phyloP scores from a whole-genome alignment of 2,888 invertebrate genomes.

The Colletes collaris region DNA sequence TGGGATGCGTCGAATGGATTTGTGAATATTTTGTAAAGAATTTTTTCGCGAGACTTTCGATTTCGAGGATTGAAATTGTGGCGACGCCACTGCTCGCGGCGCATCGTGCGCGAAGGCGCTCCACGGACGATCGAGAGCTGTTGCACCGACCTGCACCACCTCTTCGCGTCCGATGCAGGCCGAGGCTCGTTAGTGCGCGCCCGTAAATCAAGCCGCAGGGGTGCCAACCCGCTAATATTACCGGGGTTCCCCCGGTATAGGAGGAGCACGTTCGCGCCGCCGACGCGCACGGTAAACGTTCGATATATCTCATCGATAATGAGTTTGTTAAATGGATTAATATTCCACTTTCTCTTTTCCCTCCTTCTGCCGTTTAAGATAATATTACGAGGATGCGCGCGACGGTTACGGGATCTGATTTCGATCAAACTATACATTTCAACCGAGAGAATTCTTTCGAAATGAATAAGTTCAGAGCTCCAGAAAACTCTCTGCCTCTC shows the following conservation, averaged over 20 bases:
- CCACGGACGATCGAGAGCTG: conserved; percentile 49
- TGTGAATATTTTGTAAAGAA: too few relatives aligned
- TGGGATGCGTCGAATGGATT: too few relatives aligned
- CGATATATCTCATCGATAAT: conserved; percentile 81
- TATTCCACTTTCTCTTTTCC: conserved; percentile 68
- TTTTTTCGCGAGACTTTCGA: too few relatives aligned
- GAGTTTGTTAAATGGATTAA: conserved; percentile 82
- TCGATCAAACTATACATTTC: too few relatives aligned
- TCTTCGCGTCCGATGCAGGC: conserved; percentile 57
- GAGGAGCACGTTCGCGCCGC: conserved; percentile 75
- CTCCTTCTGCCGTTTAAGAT: conserved; percentile 27
- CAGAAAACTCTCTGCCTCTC: too few relatives aligned
- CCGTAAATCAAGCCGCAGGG: conserved; percentile 82
- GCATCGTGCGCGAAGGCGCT: conserved; percentile 36
- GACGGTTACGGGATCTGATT: too few relatives aligned
- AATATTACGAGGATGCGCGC: background rate
- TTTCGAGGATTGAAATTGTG: conserved; percentile 30
- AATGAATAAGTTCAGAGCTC: too few relatives aligned
- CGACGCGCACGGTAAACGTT: conserved; percentile 79
- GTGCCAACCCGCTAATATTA: conserved; percentile 81
- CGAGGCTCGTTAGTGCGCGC: conserved; percentile 80
- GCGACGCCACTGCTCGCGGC: conserved; percentile 50
- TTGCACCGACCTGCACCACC: conserved; percentile 57
- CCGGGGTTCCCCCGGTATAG: conserved; percentile 71
- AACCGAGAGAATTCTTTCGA: too few relatives aligned